Base-by-base conservation (phyloP, 2,888 invertebrate species). In the Iphiclides podalirius region DNA sequence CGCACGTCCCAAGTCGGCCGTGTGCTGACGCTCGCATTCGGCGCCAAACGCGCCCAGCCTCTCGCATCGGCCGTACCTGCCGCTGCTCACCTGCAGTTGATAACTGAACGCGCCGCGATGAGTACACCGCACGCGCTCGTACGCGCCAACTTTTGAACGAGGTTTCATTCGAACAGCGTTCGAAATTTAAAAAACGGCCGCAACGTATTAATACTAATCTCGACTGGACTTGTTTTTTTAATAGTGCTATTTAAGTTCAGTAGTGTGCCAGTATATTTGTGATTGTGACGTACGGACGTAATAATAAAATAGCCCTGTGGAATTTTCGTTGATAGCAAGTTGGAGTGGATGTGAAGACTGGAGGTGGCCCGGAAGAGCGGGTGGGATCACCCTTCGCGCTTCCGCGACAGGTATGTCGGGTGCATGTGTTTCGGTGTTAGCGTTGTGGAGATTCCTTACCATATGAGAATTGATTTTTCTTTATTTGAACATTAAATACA, bases 281-380 rank as follows among this genome's bases (percentile, higher is more conserved):
- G 50, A 12, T 20, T 45, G 50, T 50, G 49, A 44, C 50, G 35
- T 51, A 14, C 39, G 26, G 26, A 38, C 38, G 15, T 16, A 37
- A 31, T 33, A 20, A 36, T 14, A 6, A 6, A 20, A 20, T 6
- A 20, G 20, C 20, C 14, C 23, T 23, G 40, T 45, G 50, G 45
- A 39, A 42, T 45, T 51, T 42, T 45, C 6, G 26, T 45, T 41
- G 57, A 50, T 52, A 56, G n/a, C n/a, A 52, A 62, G 55, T 54
- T 60, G 67, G 57, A 68, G 73, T 75, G 73, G 63, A 68, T 75
- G 82, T 79, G 79, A 79, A 74, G 74, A 72, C 68, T 73, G 71
- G 71, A 72, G 70, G 70, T 64, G 56, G 62, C 66, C 74, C 75
- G 74, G 70, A 74, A 74, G 71, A 72, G 72, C 77, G 73, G 77